These are phyloP conservation scores for Littorina saxatilis DNA, from an alignment of 1,140 invertebrate species.

Conservation along the genomic window DNA sequence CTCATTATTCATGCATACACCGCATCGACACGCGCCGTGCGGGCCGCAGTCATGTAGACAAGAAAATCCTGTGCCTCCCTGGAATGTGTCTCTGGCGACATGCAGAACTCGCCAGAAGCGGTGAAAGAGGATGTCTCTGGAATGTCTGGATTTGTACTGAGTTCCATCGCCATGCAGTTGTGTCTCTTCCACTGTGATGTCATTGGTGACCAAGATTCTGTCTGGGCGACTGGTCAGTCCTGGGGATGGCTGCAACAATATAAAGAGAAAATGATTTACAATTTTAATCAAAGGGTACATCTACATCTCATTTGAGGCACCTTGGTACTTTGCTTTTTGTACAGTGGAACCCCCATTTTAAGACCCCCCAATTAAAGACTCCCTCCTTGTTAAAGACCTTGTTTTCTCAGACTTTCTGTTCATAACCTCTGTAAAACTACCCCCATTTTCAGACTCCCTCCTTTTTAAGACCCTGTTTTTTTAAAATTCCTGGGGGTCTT, in stretches of 20 bases:
- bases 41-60: slow-evolving; percentile 67
- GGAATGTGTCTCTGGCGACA: slow-evolving; percentile 48
- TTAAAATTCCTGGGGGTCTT: too few relatives aligned
- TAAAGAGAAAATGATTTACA: too few relatives aligned
- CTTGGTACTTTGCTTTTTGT: too few relatives aligned
- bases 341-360: too few relatives aligned
- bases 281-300: too few relatives aligned
- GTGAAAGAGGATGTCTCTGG: slow-evolving; percentile 47
- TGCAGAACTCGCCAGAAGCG: slow-evolving; percentile 51
- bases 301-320: too few relatives aligned
- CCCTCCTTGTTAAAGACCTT: too few relatives aligned
- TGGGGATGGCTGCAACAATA: slow-evolving; percentile 61
- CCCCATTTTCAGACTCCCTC: too few relatives aligned
- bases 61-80: slow-evolving; percentile 54
- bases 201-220: slow-evolving; percentile 54
- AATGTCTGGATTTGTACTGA: slow-evolving; percentile 53
- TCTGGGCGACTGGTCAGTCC: slow-evolving; percentile 67
- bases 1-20: slow-evolving; percentile 59
- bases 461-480: too few relatives aligned
- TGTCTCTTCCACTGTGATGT: slow-evolving; percentile 34
- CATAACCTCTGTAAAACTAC: too few relatives aligned
- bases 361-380: too few relatives aligned
- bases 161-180: slow-evolving; percentile 53
- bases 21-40: slow-evolving; percentile 60
- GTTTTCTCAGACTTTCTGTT: too few relatives aligned